These are phyloP conservation scores for Drosophila neocordata DNA, from an alignment of 1,140 invertebrate genomes.

Conservation along the genomic window DNA sequence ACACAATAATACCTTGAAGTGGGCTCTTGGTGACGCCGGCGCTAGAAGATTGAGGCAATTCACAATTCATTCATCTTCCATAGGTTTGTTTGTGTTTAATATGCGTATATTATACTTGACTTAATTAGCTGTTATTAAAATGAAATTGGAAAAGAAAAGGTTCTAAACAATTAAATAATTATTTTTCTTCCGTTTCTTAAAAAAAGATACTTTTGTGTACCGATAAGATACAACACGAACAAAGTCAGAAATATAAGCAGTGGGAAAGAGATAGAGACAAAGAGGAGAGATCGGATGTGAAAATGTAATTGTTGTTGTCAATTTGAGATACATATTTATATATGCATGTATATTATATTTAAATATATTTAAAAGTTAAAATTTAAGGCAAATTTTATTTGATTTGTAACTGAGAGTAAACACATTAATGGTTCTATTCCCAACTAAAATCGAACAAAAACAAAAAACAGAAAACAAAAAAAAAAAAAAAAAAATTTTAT, in stretches of 20 bases:
- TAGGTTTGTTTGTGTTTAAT: conserved; percentile 50
- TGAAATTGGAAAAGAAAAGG: conserved; percentile 63
- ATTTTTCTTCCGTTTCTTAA: conserved; percentile 46
- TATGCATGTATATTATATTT: too few relatives aligned
- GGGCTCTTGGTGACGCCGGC: conserved; percentile 35
- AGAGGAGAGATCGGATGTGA: conserved; percentile 5
- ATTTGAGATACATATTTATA: too few relatives aligned
- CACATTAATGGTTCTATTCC: too few relatives aligned
- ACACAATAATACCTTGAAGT: conserved; percentile 44
- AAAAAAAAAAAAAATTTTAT: too few relatives aligned
- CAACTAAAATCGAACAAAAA: too few relatives aligned
- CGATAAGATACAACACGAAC: conserved; percentile 14
- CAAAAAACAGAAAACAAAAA: too few relatives aligned
- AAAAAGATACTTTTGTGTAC: neutral
- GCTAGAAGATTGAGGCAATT: conserved; percentile 64
- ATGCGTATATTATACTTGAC: conserved; percentile 73
- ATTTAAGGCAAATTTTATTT: too few relatives aligned
- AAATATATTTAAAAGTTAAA: too few relatives aligned
- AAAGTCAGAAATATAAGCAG: neutral
- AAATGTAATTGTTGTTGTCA: neutral
- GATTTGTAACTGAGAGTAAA: too few relatives aligned
- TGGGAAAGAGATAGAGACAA: neutral
- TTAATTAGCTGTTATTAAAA: conserved; percentile 77
- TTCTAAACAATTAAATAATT: conserved; percentile 68
- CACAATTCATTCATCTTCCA: conserved; percentile 40